Evolutionary conservation across 2,113 vertebrate species (phyloP).

Genomic region (Empidonax alnorum): DNA sequence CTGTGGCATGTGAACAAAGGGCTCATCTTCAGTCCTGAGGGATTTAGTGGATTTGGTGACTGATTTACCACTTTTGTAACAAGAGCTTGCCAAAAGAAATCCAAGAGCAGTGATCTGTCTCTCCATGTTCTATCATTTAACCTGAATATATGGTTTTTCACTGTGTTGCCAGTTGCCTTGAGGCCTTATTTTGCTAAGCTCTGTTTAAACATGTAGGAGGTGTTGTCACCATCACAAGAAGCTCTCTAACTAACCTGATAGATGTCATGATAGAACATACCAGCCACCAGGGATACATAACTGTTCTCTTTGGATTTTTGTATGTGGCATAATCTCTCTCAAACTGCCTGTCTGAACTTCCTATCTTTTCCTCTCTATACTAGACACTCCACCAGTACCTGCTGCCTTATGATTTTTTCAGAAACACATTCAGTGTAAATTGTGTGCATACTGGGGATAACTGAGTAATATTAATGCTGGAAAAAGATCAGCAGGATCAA

Average conservation of each 20-base stretch:
- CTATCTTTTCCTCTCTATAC: not conserved
- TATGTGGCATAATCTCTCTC: not conserved
- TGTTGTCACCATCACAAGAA: not conserved
- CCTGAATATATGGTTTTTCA: not conserved
- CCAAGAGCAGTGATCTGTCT: not conserved
- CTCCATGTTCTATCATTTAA: not conserved
- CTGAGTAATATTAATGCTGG: not conserved
- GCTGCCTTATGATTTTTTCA: not conserved
- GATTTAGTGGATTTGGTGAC: not conserved
- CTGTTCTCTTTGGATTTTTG: not conserved
- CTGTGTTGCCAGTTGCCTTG: not conserved
- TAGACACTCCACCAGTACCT: not conserved
- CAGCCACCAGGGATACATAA: not conserved
- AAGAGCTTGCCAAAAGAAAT: not conserved
- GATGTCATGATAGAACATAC: not conserved
- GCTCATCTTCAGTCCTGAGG: not conserved
- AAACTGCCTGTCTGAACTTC: not conserved
- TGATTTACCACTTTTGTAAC: not conserved
- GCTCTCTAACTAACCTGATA: not conserved
- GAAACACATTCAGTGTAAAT: not conserved
- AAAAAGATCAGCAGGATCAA: not conserved
- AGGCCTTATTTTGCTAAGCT: not conserved
- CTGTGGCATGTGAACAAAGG: not conserved
- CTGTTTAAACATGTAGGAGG: not conserved
- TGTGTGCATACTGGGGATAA: not conserved